phyloP scores from a whole-genome alignment of 2,888 invertebrate genomes.

The Cyrtodaria siliqua region DNA sequence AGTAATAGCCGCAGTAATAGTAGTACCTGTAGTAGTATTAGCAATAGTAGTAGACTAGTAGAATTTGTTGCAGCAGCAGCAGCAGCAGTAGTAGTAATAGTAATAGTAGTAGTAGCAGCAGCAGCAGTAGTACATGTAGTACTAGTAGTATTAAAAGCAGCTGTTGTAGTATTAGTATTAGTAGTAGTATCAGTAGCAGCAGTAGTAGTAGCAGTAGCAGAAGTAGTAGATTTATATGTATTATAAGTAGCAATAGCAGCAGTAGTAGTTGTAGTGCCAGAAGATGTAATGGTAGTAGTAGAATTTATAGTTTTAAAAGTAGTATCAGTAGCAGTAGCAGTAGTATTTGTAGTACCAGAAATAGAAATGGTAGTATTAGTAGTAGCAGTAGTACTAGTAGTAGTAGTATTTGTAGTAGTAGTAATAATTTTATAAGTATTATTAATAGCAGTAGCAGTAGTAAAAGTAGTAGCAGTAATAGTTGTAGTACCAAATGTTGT shows the following conservation, averaged over 20 bases:
- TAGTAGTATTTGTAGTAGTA: slow-evolving; percentile 12
- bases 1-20: slow-evolving; percentile 2
- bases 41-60: slow-evolving; percentile 3
- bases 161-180: slow-evolving; percentile 4
- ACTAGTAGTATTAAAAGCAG: slow-evolving; percentile 8
- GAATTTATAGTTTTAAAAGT: too few relatives aligned
- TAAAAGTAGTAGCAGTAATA: slow-evolving; percentile 2
- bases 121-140: background rate
- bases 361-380: slow-evolving; percentile 8
- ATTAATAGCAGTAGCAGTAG: slow-evolving; percentile 8
- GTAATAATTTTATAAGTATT: background rate
- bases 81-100: slow-evolving; percentile 4
- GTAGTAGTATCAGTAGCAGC: slow-evolving; percentile 8
- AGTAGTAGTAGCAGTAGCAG: slow-evolving; percentile 7
- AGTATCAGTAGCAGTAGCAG: too few relatives aligned
- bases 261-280: slow-evolving; percentile 1
- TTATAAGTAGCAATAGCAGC: slow-evolving; percentile 5
- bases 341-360: too few relatives aligned
- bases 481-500: background rate
- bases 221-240: slow-evolving; percentile 1
- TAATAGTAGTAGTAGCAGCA: slow-evolving; percentile 10
- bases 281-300: background rate
- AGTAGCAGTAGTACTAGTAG: slow-evolving; percentile 17
- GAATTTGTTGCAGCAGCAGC: slow-evolving; percentile 1
- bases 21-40: slow-evolving; percentile 7